A percentile compares a stretch with the other conserved stretches of the same genome.
Evolutionary conservation across 1,140 invertebrate genomes (phyloP).

Genomic region (Drosophila mauritiana): DNA sequence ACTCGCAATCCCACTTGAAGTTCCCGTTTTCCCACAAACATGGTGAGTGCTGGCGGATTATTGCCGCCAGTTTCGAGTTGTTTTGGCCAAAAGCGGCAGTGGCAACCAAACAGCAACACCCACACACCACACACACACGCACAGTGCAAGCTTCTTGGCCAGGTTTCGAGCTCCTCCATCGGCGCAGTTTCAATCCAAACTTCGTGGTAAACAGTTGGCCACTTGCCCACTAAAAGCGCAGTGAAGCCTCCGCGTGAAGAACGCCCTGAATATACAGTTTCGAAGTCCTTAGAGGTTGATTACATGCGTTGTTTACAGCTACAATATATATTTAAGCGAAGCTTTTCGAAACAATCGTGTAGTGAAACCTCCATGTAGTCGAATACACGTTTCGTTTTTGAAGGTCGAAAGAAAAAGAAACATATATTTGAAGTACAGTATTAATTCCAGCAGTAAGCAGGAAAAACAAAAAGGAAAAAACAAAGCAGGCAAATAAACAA

Average conservation of each 20-base stretch:
- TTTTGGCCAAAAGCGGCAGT: slow-evolving; percentile 35
- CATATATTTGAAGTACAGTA: background rate
- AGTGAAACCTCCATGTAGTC: background rate
- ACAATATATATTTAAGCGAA: too few species aligned
- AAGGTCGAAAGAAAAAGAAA: too few species aligned
- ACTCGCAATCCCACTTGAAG: background rate
- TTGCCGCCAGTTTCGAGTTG: slow-evolving; percentile 37
- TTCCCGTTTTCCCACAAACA: slow-evolving; percentile 24
- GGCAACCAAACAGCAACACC: slow-evolving; percentile 22
- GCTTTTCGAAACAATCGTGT: too few species aligned
- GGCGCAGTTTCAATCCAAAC: slow-evolving; percentile 23
- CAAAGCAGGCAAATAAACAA: too few species aligned
- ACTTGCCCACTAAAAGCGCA: slow-evolving; percentile 4
- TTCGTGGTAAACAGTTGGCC: slow-evolving; percentile 32
- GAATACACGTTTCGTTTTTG: too few species aligned
- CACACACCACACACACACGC: slow-evolving; percentile 38
- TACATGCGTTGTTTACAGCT: too few species aligned
- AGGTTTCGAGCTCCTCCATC: slow-evolving; percentile 3
- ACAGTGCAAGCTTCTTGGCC: slow-evolving; percentile 5
- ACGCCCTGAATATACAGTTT: too few species aligned
- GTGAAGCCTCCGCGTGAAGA: background rate
- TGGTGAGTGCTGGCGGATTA: slow-evolving; percentile 33
- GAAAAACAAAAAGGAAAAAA: too few species aligned
- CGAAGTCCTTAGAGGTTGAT: background rate
- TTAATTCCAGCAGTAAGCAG: background rate